These are phyloP conservation scores for Shargacucullia verbasci DNA, from an alignment of 2,888 invertebrate species.

Conservation along the genomic window DNA sequence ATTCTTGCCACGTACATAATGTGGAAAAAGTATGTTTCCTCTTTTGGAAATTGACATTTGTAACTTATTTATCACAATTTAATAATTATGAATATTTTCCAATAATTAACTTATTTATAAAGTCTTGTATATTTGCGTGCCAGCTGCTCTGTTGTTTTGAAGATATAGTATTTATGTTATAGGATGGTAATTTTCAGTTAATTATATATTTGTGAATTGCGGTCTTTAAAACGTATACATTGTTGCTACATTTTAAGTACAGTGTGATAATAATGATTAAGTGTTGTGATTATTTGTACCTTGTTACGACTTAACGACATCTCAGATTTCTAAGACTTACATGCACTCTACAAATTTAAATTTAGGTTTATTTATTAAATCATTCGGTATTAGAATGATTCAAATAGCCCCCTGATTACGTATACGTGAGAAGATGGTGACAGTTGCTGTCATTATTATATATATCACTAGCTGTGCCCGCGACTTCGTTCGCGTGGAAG, in stretches of 20 bases:
- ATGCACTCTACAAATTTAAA: no score
- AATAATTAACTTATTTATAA: slow-evolving; percentile 12
- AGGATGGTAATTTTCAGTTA: not conserved
- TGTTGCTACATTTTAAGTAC: slow-evolving; percentile 10
- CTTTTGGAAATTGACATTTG: slow-evolving; percentile 43
- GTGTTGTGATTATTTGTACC: slow-evolving; percentile 22
- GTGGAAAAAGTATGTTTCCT: no score
- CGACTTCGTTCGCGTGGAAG: no score
- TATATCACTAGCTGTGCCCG: no score
- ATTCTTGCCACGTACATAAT: no score
- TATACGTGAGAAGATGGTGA: no score
- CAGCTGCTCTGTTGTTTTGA: slow-evolving; percentile 23
- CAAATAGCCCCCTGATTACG: no score
- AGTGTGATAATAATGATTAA: slow-evolving; percentile 17
- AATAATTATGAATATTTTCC: slow-evolving; percentile 14
- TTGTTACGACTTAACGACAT: not conserved
- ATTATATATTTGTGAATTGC: slow-evolving; percentile 16
- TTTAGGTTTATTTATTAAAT: no score
- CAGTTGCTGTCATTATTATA: no score
- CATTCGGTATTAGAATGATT: no score
- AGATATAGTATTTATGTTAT: not conserved
- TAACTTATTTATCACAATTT: slow-evolving; percentile 36
- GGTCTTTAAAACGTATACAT: slow-evolving; percentile 5
- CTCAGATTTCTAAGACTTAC: no score
- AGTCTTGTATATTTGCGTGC: slow-evolving; percentile 15